Base-by-base conservation (phyloP, 2,113 vertebrate species). In the Tachysurus vachellii region DNA sequence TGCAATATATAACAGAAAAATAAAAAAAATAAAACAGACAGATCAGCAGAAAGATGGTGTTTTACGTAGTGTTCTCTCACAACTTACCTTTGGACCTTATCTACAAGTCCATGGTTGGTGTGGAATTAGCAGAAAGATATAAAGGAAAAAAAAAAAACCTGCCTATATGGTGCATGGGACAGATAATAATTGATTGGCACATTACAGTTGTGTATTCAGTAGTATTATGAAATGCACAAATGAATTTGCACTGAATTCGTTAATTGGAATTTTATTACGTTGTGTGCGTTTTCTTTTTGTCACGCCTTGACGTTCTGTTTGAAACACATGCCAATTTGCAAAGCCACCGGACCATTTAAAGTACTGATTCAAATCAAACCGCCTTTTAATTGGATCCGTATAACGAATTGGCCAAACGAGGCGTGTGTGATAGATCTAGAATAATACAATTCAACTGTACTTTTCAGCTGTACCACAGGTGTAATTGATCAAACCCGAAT, bases 311-410 rank as follows among this genome's bases (percentile, higher is more conserved):
- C 83, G 62, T 50, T 59, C 80, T 88, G 83, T 88, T 88, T 77
- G 59, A 56, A 91, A 90, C 88, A 91, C 75, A 86, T 86, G 90
- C 83, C 88, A 91, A 87, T 92, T 94, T 93, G 88, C 90, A 89
- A 89, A 92, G 91, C 87, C 91, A 93, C 92, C 92, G 91, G 92
- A 94, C 90, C 93, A 92, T 94, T 93, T 92, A 92, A 83, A 88
- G 88, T 76, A 88, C 88, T 87, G 87, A 93, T 93, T 95, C 91
- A 90, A 91, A 91, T 91, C 92, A 89, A 90, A 93, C 92, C 85
- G 83, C 88, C 82, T 91, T 93, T 92, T 92, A 93, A 94, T 93
- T 94, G 93, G 92, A 93, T 92, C 90, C 87, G 91, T 88, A 92
- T 84, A 83, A 91, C 91, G 85, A 90, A 87, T 54, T 87, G 90